phyloP scores from a whole-genome alignment of 1,140 invertebrate species.

The Pemphigus obesinymphae region DNA sequence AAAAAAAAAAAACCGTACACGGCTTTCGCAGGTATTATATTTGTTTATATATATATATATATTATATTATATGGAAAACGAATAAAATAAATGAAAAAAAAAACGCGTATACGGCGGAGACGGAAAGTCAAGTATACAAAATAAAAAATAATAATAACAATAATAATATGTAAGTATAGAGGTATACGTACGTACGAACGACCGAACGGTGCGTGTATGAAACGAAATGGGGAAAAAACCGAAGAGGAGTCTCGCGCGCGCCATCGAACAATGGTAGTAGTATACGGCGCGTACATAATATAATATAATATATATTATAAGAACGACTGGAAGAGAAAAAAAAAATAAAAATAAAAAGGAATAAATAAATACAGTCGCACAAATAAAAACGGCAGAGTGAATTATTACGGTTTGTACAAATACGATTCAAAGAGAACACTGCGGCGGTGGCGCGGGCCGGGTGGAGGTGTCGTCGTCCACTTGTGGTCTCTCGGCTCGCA shows the following conservation, averaged over 20 bases:
- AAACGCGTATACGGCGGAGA: not conserved
- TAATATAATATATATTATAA: not conserved
- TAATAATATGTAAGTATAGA: no score
- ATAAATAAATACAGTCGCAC: constrained; percentile 10
- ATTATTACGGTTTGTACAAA: constrained; percentile 25
- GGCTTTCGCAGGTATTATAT: no score
- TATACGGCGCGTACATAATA: not conserved
- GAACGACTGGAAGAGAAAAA: not conserved
- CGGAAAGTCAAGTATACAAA: not conserved
- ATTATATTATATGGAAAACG: not conserved
- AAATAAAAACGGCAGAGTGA: constrained; percentile 20
- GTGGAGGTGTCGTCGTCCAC: constrained; percentile 34
- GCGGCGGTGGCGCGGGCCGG: not conserved
- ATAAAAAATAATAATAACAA: not conserved
- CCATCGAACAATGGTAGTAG: constrained; percentile 9
- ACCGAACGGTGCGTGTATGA: not conserved
- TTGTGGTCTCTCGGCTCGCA: constrained; percentile 18
- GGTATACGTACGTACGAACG: no score
- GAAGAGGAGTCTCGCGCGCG: not conserved
- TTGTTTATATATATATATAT: no score
- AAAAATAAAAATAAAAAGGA: not conserved
- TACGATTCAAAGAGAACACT: constrained; percentile 21
- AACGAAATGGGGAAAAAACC: not conserved
- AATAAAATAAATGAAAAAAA: not conserved
- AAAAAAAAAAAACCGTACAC: no score